Evolutionary conservation across 2,113 vertebrate species (phyloP).

Genomic region (Dipodomys ordii): DNA sequence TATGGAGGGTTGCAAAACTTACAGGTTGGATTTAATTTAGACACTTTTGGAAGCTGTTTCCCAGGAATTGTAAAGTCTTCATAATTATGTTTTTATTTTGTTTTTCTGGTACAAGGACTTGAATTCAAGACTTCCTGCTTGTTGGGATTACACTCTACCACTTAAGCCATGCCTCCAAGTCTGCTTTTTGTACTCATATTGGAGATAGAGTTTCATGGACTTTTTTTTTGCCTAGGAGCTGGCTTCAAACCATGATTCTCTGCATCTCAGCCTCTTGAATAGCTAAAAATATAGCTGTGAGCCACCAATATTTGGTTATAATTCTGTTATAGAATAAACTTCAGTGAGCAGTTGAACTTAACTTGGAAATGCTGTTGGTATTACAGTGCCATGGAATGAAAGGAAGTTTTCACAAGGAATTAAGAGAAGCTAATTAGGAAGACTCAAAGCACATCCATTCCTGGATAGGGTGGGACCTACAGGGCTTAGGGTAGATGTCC

Average conservation of each 20-base stretch:
- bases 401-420: neutral
- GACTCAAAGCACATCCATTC: neutral
- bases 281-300: neutral
- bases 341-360: neutral
- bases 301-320: neutral
- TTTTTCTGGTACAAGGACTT: no score
- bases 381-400: neutral
- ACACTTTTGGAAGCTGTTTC: neutral
- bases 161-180: no score
- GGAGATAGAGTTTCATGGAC: no score
- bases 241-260: neutral
- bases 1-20: neutral
- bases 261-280: no score
- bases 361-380: neutral
- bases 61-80: neutral
- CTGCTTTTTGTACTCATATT: no score
- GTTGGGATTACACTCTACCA: no score
- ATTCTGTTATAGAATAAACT: neutral
- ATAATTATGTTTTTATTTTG: neutral
- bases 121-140: no score
- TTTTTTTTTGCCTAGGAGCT: no score
- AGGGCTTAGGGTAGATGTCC: neutral
- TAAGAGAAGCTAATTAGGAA: neutral
- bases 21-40: neutral
- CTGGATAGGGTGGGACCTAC: rapidly evolving